These are phyloP conservation scores for Lasioglossum figueresi DNA, from an alignment of 2,888 invertebrate genomes.

Conservation along the genomic window DNA sequence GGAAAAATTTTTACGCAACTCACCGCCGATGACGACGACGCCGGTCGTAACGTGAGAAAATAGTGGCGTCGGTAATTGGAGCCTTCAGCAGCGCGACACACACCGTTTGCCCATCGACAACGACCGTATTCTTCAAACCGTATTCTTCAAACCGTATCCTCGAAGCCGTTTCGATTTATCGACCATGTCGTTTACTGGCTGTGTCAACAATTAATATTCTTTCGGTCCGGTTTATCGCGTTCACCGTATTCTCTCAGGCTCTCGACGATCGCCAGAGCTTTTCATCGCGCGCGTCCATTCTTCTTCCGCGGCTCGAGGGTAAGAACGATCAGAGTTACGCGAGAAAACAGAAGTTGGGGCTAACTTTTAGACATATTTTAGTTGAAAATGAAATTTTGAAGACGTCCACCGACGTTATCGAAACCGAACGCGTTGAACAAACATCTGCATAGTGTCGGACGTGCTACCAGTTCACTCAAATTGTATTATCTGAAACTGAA, in stretches of 20 bases:
- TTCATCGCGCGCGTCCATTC: background rate
- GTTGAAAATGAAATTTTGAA: background rate
- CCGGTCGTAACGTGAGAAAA: conserved; percentile 45
- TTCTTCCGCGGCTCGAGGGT: background rate
- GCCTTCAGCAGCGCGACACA: background rate
- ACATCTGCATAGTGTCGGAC: background rate
- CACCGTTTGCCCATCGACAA: background rate
- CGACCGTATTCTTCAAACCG: background rate
- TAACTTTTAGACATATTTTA: too few relatives aligned
- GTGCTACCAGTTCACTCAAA: conserved; percentile 8
- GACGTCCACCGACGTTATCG: background rate
- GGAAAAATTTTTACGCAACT: conserved; percentile 46
- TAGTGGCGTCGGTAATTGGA: conserved; percentile 32
- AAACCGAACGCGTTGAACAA: background rate
- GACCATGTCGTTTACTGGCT: background rate
- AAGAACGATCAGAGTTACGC: background rate
- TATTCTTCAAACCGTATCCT: background rate
- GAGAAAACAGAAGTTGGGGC: too few relatives aligned
- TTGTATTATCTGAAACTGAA: background rate
- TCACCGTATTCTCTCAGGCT: background rate
- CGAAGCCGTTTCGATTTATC: conserved; percentile 3
- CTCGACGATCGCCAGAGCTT: background rate
- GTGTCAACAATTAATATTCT: background rate
- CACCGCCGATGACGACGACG: conserved; percentile 3
- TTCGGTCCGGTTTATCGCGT: background rate